Percentiles rank a stretch among this genome's conserved stretches.
phyloP scores from a whole-genome alignment of 2,113 vertebrate species.

The Corvus hawaiiensis region DNA sequence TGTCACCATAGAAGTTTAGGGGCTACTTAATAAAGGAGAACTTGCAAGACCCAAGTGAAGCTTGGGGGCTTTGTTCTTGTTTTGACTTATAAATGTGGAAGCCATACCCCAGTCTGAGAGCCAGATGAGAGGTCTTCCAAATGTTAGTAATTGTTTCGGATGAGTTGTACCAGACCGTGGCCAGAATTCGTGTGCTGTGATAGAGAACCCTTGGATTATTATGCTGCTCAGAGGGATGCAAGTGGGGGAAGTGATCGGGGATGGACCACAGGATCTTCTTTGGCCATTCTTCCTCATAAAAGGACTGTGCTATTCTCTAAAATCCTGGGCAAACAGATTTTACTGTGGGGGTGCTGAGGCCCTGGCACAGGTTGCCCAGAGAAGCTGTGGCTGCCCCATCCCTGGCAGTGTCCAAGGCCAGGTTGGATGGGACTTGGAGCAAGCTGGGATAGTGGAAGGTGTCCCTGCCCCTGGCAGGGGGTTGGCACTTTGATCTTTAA shows the following conservation, averaged over 20 bases:
- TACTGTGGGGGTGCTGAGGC: not conserved
- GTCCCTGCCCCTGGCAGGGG: no score
- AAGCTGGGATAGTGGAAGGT: not conserved
- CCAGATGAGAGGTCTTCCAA: not conserved
- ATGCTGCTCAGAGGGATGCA: not conserved
- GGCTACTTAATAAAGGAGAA: not conserved
- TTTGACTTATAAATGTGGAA: not conserved
- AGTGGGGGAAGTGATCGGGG: no score
- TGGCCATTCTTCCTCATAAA: not conserved
- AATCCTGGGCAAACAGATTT: not conserved
- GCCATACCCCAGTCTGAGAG: not conserved
- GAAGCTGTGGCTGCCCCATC: not conserved
- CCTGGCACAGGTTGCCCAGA: not conserved
- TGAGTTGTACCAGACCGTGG: not conserved
- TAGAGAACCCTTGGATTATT: not conserved
- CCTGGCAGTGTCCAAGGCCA: not conserved
- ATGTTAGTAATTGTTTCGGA: not conserved
- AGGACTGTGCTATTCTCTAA: not conserved
- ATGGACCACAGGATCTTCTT: not conserved
- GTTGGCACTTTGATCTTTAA: not conserved
- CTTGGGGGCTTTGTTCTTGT: not conserved
- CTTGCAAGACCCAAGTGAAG: not conserved
- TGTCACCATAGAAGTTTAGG: not conserved
- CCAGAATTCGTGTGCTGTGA: not conserved
- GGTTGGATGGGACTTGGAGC: not conserved